Conservation (phyloP, 2,888 invertebrate genomes). For the Crematogaster levior region DNA sequence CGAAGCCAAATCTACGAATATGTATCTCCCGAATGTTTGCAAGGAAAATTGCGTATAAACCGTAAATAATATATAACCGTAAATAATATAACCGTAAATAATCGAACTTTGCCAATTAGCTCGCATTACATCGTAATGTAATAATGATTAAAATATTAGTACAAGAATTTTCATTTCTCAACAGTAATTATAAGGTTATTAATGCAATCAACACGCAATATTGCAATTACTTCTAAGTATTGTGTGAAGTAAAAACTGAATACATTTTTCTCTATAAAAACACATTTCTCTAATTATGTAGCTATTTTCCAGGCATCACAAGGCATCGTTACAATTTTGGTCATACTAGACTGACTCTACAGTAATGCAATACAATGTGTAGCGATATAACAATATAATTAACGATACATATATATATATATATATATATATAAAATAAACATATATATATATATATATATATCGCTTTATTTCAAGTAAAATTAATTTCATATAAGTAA, state of each 20-base stretch:
- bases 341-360: background rate
- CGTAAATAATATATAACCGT: too few species aligned
- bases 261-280: background rate
- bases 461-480: background rate
- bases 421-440: too few species aligned
- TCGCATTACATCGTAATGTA: background rate
- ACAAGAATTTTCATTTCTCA: background rate
- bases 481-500: constrained; percentile 55
- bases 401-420: background rate
- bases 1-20: background rate
- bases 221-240: background rate
- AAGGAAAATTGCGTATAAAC: background rate
- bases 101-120: background rate
- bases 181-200: background rate
- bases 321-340: background rate
- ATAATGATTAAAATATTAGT: background rate
- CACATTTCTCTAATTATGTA: background rate
- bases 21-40: background rate
- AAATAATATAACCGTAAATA: too few species aligned
- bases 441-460: too few species aligned
- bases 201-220: background rate
- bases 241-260: background rate
- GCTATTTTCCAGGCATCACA: background rate
- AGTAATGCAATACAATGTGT: background rate
- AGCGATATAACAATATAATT: background rate